These are phyloP conservation scores for Diceros bicornis DNA, from an alignment of 2,797 vertebrate genomes.

Conservation along the genomic window DNA sequence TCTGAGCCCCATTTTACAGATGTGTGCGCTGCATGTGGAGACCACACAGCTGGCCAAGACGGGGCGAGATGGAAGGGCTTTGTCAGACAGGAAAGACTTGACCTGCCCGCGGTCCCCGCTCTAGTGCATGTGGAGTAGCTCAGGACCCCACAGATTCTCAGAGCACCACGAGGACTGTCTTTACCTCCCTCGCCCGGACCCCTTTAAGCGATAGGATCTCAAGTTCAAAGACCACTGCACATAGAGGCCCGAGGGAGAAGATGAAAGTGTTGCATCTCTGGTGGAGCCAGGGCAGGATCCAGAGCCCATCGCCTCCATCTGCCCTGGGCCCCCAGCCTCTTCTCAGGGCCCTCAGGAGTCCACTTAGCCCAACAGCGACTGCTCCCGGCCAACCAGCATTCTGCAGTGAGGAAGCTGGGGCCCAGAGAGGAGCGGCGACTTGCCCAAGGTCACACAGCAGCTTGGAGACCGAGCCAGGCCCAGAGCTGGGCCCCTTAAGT, in stretches of 20 bases:
- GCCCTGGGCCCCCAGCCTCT: background rate
- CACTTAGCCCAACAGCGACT: background rate
- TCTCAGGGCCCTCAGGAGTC: background rate
- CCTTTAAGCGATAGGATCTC: background rate
- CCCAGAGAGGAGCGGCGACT: background rate
- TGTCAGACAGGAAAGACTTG: background rate
- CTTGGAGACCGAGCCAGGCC: background rate
- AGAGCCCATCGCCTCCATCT: background rate
- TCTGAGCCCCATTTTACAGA: background rate
- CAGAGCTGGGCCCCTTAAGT: background rate
- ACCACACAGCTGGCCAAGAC: background rate
- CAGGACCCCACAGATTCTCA: background rate
- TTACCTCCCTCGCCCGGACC: accelerated
- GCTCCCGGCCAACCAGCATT: accelerated
- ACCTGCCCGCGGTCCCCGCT: background rate
- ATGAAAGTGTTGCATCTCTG: background rate
- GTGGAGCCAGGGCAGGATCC: background rate
- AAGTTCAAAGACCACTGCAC: background rate
- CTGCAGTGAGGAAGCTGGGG: background rate
- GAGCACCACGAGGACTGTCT: background rate
- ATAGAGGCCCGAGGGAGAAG: background rate
- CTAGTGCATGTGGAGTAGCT: background rate
- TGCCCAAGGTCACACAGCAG: background rate
- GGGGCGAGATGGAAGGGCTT: background rate
- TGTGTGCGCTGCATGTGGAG: background rate